phyloP scores from a whole-genome alignment of 1,140 invertebrate genomes.

The Meloidogyne chitwoodi region DNA sequence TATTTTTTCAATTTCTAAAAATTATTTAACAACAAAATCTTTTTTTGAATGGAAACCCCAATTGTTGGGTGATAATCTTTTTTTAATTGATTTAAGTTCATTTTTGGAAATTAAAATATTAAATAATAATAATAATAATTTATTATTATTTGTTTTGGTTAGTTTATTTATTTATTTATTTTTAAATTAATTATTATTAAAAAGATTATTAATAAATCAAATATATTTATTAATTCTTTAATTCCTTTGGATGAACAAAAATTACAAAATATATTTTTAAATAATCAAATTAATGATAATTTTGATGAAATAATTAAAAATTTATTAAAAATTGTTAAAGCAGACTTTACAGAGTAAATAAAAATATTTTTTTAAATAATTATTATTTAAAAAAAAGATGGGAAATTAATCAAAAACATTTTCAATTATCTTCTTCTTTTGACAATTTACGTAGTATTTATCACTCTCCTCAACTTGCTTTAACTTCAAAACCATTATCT shows the following conservation, averaged over 20 bases:
- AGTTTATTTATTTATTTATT: not conserved
- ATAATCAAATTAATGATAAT: not conserved
- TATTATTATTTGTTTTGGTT: not conserved
- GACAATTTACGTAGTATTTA: not conserved
- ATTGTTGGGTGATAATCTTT: not conserved
- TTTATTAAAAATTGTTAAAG: not conserved
- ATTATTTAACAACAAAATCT: not conserved
- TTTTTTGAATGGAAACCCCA: not conserved
- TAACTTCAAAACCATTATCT: not conserved
- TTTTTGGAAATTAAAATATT: not conserved
- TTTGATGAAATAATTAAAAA: not conserved
- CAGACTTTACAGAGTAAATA: slow-evolving; percentile 8
- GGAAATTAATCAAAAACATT: not conserved
- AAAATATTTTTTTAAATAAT: not conserved
- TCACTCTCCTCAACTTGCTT: not conserved
- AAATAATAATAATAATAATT: not conserved
- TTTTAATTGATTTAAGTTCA: not conserved
- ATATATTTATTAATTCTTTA: not conserved
- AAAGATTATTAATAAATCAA: not conserved
- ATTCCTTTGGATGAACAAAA: not conserved
- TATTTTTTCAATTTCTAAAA: not conserved
- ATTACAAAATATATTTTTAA: not conserved
- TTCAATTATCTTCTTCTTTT: not conserved
- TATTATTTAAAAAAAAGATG: not conserved
- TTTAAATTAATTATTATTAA: not conserved